phyloP scores from a whole-genome alignment of 2,888 invertebrate species.

The Leptopilina syphax region DNA sequence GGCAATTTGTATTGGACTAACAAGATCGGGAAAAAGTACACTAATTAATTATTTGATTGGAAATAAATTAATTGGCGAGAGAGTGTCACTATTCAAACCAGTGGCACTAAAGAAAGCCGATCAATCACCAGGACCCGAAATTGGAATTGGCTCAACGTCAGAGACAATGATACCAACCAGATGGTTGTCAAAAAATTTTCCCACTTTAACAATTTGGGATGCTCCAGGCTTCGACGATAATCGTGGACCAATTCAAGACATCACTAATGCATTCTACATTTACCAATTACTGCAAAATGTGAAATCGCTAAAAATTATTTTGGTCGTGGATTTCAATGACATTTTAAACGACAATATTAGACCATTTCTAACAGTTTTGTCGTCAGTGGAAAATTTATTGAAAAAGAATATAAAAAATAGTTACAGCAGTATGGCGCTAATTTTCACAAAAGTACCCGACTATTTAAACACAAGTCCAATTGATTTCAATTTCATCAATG shows the following conservation, averaged over 20 bases:
- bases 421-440: neutral
- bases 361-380: neutral
- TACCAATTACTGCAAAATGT: slow-evolving; percentile 12
- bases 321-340: slow-evolving; percentile 25
- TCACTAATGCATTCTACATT: slow-evolving; percentile 35
- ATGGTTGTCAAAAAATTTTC: neutral
- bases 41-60: slow-evolving; percentile 26
- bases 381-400: neutral
- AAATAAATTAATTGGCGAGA: neutral
- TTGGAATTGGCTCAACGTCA: neutral
- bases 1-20: neutral
- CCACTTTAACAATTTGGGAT: neutral
- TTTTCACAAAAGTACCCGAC: slow-evolving; percentile 43
- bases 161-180: neutral
- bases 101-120: neutral
- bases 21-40: slow-evolving; percentile 28
- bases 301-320: slow-evolving; percentile 25
- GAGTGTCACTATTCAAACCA: neutral
- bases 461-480: neutral
- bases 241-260: slow-evolving; percentile 11
- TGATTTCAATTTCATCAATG: neutral
- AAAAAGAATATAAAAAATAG: neutral
- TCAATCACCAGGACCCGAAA: neutral
- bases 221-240: neutral
- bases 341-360: neutral